These are phyloP conservation scores for Glareola pratincola DNA, from an alignment of 2,113 vertebrate genomes.

Conservation along the genomic window DNA sequence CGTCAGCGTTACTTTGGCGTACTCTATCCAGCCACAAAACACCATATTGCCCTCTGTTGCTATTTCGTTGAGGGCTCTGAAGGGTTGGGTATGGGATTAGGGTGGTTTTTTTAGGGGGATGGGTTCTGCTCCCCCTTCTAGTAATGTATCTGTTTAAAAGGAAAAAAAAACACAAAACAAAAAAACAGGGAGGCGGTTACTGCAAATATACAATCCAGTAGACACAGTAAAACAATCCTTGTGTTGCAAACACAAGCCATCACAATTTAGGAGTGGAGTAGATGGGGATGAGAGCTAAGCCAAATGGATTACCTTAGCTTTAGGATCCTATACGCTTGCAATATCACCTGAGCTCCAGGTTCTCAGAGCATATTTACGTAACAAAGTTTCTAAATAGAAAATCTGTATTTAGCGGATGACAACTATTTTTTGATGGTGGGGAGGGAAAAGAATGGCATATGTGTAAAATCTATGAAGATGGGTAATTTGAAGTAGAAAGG, in stretches of 20 bases:
- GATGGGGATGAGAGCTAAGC: slow-evolving; percentile 74
- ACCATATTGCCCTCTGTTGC: slow-evolving; percentile 2
- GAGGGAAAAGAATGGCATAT: slow-evolving; percentile 40
- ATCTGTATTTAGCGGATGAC: slow-evolving; percentile 71
- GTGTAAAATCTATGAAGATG: slow-evolving; percentile 49
- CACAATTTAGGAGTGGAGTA: slow-evolving; percentile 60
- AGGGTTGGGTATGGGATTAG: not conserved
- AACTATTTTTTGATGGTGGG: slow-evolving; percentile 75
- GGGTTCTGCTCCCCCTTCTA: slow-evolving; percentile 3
- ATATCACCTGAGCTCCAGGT: slow-evolving; percentile 67
- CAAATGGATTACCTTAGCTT: slow-evolving; percentile 76
- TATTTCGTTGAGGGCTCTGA: not conserved
- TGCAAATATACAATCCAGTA: slow-evolving; percentile 44
- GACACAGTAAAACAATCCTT: slow-evolving; percentile 56
- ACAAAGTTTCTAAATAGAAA: slow-evolving; percentile 74
- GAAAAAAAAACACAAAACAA: not conserved
- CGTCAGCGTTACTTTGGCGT: not conserved
- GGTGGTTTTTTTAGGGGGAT: not conserved
- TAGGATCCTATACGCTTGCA: slow-evolving; percentile 71
- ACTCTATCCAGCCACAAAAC: slow-evolving; percentile 32
- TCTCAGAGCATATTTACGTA: slow-evolving; percentile 69
- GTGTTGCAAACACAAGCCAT: slow-evolving; percentile 65
- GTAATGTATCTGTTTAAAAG: slow-evolving; percentile 42
- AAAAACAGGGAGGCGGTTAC: slow-evolving; percentile 8
- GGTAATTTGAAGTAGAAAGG: slow-evolving; percentile 59